A percentile compares a stretch with the other conserved stretches of the same genome.
Evolutionary conservation across 2,113 vertebrate species (phyloP).

Genomic region (Trichechus manatus): DNA sequence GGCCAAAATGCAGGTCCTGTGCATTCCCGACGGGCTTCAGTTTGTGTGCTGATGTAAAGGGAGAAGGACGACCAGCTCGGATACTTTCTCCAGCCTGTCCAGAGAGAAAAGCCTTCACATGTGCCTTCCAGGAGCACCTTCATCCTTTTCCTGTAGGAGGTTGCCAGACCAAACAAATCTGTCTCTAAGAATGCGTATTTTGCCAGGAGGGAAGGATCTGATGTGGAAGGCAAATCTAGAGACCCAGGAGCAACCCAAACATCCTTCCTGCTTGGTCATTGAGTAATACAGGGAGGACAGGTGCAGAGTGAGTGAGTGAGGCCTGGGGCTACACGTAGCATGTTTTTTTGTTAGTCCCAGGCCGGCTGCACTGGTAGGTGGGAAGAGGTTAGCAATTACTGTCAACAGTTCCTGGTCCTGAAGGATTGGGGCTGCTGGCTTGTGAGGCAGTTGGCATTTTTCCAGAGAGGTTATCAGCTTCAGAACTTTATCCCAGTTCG

Average conservation of each 20-base stretch:
- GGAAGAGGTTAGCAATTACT: background rate
- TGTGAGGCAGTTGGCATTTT: background rate
- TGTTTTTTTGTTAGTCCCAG: background rate
- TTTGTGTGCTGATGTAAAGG: background rate
- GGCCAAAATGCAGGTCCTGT: background rate
- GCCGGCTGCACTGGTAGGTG: background rate
- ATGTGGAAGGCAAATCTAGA: background rate
- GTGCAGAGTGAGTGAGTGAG: background rate
- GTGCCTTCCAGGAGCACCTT: background rate
- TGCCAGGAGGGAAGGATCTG: background rate
- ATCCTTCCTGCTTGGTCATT: background rate
- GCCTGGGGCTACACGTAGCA: no score
- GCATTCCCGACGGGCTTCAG: background rate
- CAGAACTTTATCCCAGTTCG: background rate
- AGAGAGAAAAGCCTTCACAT: background rate
- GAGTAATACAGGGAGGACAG: background rate
- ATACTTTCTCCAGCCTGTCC: background rate
- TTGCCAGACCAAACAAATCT: slow-evolving; percentile 13
- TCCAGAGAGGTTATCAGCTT: background rate
- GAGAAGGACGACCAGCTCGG: background rate
- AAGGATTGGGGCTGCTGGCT: background rate
- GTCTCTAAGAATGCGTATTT: slow-evolving; percentile 15
- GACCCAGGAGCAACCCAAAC: background rate
- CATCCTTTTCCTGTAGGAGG: background rate
- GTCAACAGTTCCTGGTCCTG: background rate